Conservation (phyloP, 2,888 invertebrate genomes). For the Drosophila imparisetae region DNA sequence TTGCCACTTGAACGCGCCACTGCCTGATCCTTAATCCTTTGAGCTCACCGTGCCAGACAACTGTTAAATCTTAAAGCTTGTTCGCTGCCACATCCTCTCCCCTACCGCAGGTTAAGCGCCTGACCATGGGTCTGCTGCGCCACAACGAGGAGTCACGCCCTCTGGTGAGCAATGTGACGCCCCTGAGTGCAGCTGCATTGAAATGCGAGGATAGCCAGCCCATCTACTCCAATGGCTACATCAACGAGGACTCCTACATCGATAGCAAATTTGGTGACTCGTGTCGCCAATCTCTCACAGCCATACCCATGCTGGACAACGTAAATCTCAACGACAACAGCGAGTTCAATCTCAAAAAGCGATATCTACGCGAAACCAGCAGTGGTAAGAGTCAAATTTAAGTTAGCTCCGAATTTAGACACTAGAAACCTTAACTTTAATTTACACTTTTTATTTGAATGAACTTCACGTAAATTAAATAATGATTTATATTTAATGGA, state of each 20-base stretch:
- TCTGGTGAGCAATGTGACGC: constrained; percentile 88
- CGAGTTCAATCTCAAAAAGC: constrained; percentile 83
- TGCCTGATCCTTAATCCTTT: constrained; percentile 43
- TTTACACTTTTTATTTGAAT: neutral
- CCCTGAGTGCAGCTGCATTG: constrained; percentile 61
- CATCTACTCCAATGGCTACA: constrained; percentile 87
- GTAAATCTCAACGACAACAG: constrained; percentile 82
- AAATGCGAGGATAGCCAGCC: constrained; percentile 60
- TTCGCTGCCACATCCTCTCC: neutral
- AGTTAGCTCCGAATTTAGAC: neutral
- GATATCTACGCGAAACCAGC: constrained; percentile 83
- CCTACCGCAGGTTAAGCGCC: constrained; percentile 86
- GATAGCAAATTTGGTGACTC: constrained; percentile 84
- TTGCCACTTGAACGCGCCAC: constrained; percentile 68
- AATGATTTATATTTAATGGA: neutral
- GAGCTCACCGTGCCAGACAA: constrained; percentile 32
- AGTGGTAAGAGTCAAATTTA: constrained; percentile 74
- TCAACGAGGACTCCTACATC: constrained; percentile 89
- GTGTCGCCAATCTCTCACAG: constrained; percentile 83
- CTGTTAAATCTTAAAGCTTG: constrained; percentile 52
- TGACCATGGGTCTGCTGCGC: constrained; percentile 90
- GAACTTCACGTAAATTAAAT: neutral
- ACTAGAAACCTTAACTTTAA: neutral
- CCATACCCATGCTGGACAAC: constrained; percentile 82
- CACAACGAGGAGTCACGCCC: constrained; percentile 90